phyloP scores from a whole-genome alignment of 2,797 vertebrate species.

The Enteromius fasciolatus region DNA sequence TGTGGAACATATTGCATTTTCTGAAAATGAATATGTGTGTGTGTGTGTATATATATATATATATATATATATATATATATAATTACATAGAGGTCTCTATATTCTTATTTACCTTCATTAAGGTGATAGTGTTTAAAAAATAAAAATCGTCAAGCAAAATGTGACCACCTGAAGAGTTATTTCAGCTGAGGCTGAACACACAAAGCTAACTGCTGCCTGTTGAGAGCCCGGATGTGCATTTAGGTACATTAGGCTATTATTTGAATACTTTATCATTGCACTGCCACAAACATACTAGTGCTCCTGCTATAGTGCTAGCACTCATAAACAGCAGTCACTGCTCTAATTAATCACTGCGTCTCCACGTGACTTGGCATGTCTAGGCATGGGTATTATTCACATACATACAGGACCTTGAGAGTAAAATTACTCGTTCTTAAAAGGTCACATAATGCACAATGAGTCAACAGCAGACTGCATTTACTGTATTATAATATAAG shows the following conservation, averaged over 20 bases:
- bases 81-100: not conserved
- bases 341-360: conserved; percentile 32
- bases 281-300: conserved; percentile 17
- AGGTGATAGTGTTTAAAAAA: not conserved
- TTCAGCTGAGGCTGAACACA: conserved; percentile 17
- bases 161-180: conserved; percentile 5
- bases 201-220: not conserved
- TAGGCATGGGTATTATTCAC: conserved; percentile 29
- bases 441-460: conserved; percentile 24
- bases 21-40: not conserved
- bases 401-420: conserved; percentile 2
- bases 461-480: conserved; percentile 5
- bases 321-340: conserved; percentile 6
- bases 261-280: not conserved
- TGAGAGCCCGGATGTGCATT: not conserved
- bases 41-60: too few relatives aligned
- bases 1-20: not conserved
- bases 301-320: not conserved
- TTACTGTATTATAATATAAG: conserved; percentile 10
- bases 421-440: conserved; percentile 33
- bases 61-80: too few relatives aligned
- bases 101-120: not conserved
- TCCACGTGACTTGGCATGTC: conserved; percentile 12
- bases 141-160: not conserved
- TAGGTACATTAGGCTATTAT: not conserved